Conservation (phyloP, 1,140 invertebrate species). For the Bicyclus anynana region DNA sequence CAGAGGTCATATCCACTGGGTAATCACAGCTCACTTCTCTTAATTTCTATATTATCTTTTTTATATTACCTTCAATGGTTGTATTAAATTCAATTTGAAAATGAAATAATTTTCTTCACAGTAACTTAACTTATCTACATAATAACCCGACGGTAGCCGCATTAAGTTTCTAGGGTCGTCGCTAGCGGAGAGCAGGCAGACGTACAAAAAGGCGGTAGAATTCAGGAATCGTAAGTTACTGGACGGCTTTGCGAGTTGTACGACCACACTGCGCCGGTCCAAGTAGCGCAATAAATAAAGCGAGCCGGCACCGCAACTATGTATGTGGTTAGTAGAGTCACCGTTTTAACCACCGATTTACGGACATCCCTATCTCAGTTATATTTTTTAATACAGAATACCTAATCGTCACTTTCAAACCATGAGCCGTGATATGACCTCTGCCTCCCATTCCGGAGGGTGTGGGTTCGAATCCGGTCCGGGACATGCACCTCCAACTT, state of each 20-base stretch:
- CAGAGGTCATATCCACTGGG: no score
- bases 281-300: conserved; percentile 47
- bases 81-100: no score
- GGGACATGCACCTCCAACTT: no score
- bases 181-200: conserved; percentile 30
- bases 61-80: no score
- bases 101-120: no score
- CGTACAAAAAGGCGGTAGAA: conserved; percentile 45
- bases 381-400: no score
- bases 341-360: background rate
- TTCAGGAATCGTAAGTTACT: conserved; percentile 41
- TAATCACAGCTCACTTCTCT: no score
- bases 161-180: background rate
- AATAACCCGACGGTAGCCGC: background rate
- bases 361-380: background rate
- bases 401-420: no score
- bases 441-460: no score
- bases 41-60: no score
- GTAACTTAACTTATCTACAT: background rate
- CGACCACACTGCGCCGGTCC: conserved; percentile 29
- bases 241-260: conserved; percentile 34
- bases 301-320: conserved; percentile 40
- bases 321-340: conserved; percentile 19
- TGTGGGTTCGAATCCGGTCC: no score
- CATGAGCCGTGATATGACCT: no score